Percentiles rank a stretch among this genome's conserved stretches.
phyloP scores from a whole-genome alignment of 2,888 invertebrate genomes.

The Scelioninae gen. 1 region DNA sequence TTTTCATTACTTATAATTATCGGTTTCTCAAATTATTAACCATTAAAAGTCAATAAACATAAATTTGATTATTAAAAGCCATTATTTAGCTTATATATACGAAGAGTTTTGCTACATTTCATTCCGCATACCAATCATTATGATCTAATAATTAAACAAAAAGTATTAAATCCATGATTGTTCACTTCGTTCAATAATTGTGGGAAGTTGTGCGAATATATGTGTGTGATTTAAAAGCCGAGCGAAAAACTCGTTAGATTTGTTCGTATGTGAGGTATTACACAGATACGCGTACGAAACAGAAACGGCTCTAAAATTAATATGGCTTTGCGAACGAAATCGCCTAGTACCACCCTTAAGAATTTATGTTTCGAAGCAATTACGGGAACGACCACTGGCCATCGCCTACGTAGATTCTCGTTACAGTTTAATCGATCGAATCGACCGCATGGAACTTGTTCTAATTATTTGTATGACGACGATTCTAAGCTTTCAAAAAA shows the following conservation, averaged over 20 bases:
- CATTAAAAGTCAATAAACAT: too few relatives aligned
- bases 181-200: constrained; percentile 38
- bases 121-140: too few relatives aligned
- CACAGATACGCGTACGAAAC: constrained; percentile 44
- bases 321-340: constrained; percentile 69
- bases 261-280: constrained; percentile 31
- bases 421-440: constrained; percentile 69
- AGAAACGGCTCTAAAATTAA: constrained; percentile 68
- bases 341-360: constrained; percentile 65
- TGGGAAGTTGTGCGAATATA: constrained; percentile 23
- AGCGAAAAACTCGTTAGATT: constrained; percentile 49
- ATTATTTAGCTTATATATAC: too few relatives aligned
- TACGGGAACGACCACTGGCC: constrained; percentile 65
- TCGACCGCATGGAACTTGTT: constrained; percentile 54
- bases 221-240: constrained; percentile 42
- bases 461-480: constrained; percentile 59
- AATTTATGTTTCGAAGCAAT: constrained; percentile 71
- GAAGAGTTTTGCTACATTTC: too few relatives aligned
- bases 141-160: constrained; percentile 13
- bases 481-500: constrained; percentile 26
- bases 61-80: too few relatives aligned
- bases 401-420: constrained; percentile 66
- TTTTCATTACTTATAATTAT: too few relatives aligned
- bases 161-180: constrained; percentile 17
- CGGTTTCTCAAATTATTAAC: too few relatives aligned